Evolutionary conservation across 92 coral and sea anemone genomes (phyloP).

Genomic region (Umimayanthus chanpuru): DNA sequence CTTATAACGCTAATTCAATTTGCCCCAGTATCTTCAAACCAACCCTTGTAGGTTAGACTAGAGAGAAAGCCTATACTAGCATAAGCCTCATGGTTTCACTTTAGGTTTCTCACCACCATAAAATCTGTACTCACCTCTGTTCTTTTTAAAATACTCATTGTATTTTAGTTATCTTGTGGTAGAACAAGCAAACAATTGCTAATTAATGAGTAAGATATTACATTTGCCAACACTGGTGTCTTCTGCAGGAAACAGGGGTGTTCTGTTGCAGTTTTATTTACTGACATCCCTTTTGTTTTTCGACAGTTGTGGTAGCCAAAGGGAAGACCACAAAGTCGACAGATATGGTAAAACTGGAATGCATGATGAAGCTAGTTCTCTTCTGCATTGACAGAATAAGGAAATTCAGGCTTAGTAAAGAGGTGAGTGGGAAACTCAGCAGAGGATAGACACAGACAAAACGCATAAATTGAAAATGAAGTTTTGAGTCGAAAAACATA

Average conservation of each 20-base stretch:
- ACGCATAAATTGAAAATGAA: neutral
- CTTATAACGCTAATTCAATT: too few species aligned
- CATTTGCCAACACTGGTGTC: too few species aligned
- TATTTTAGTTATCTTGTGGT: too few species aligned
- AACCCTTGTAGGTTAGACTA: too few species aligned
- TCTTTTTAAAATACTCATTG: too few species aligned
- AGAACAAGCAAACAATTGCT: neutral
- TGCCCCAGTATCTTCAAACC: too few species aligned
- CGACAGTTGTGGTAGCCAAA: conserved; percentile 49
- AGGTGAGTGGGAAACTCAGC: conserved; percentile 54
- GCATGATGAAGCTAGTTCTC: conserved; percentile 87
- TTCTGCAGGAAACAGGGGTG: too few species aligned
- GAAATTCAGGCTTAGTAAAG: conserved; percentile 91
- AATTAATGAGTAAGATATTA: neutral
- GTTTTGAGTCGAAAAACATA: too few species aligned
- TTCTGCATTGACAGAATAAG: conserved; percentile 93
- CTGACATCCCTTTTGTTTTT: neutral
- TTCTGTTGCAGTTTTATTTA: neutral
- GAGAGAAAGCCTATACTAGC: too few species aligned
- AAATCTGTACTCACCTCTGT: too few species aligned
- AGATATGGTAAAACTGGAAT: conserved; percentile 89
- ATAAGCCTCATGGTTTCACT: too few species aligned
- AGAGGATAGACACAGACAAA: neutral
- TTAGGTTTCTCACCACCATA: too few species aligned
- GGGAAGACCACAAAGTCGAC: conserved; percentile 81